Conservation (phyloP, 2,888 invertebrate species). For the Vesta saturnalis region DNA sequence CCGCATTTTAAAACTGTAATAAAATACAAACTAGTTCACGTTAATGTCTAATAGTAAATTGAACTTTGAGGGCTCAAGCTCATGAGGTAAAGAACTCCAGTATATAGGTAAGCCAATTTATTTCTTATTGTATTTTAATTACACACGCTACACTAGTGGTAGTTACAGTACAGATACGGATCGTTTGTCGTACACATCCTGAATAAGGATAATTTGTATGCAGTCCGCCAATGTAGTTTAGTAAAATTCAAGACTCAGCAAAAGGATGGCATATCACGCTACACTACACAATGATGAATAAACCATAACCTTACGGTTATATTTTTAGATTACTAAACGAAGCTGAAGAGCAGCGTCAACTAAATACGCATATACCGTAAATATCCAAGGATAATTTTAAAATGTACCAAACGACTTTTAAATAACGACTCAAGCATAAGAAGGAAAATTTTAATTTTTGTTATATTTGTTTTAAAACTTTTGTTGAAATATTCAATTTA, state of each 20-base stretch:
- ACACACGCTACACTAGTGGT: slow-evolving; percentile 23
- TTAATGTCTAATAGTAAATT: too few relatives aligned
- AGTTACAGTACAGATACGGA: slow-evolving; percentile 26
- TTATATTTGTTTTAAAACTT: too few relatives aligned
- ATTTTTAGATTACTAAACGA: slow-evolving; percentile 21
- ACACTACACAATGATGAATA: slow-evolving; percentile 30
- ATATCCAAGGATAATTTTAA: not conserved
- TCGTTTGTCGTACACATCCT: slow-evolving; percentile 34
- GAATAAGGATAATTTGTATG: slow-evolving; percentile 38
- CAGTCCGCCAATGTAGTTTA: slow-evolving; percentile 24
- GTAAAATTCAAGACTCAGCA: slow-evolving; percentile 34
- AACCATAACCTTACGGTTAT: slow-evolving; percentile 24
- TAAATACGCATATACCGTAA: not conserved
- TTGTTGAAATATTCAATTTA: too few relatives aligned
- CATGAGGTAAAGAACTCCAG: too few relatives aligned
- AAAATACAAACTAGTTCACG: too few relatives aligned
- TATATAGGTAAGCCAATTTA: slow-evolving; percentile 17
- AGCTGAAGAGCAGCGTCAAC: not conserved
- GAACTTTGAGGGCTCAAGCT: too few relatives aligned
- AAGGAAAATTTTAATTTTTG: too few relatives aligned
- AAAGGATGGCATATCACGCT: slow-evolving; percentile 18
- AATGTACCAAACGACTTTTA: too few relatives aligned
- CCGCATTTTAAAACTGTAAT: too few relatives aligned
- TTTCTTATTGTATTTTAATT: slow-evolving; percentile 32
- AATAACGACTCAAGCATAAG: too few relatives aligned